Percentiles rank a stretch among this genome's conserved stretches.
Evolutionary conservation across 2,113 vertebrate species (phyloP).

Genomic region (Cyprinodon tularosa): DNA sequence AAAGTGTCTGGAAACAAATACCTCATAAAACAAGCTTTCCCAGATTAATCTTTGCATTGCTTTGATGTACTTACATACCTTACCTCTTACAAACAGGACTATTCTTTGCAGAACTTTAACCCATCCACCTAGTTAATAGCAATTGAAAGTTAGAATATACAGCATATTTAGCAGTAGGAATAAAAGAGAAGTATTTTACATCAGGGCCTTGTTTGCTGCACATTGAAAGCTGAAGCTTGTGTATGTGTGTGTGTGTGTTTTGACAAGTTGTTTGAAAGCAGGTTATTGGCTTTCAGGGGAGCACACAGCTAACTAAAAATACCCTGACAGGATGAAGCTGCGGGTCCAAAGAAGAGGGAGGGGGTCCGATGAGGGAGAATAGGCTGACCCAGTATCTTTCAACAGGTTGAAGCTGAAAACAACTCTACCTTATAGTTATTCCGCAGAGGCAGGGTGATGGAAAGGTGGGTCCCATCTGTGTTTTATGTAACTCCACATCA

Average conservation of each 20-base stretch:
- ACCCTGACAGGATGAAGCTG: conserved; percentile 15
- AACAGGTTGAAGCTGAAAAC: conserved; percentile 18
- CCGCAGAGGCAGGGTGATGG: conserved; percentile 10
- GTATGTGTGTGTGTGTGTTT: conserved; percentile 24
- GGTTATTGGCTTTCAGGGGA: conserved; percentile 66
- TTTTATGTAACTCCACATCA: conserved; percentile 58
- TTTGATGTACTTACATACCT: background rate
- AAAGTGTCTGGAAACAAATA: conserved; percentile 3
- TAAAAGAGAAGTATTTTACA: background rate
- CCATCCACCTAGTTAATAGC: background rate
- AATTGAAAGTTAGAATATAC: conserved; percentile 10
- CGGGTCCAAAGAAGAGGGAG: conserved; percentile 25
- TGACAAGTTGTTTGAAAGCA: conserved; percentile 48
- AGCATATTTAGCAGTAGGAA: background rate
- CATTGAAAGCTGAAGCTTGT: conserved; percentile 1
- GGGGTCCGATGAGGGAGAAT: conserved; percentile 32
- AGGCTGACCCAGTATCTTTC: conserved; percentile 21
- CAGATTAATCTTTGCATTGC: background rate
- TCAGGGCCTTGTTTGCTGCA: conserved; percentile 4
- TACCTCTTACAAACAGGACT: background rate
- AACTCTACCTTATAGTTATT: background rate
- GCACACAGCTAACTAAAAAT: conserved; percentile 55
- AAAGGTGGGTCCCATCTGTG: conserved; percentile 39
- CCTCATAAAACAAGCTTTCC: conserved; percentile 1
- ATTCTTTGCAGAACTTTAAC: no score